Evolutionary conservation across 2,797 vertebrate genomes (phyloP).

Genomic region (Acanthurus leucopareius): DNA sequence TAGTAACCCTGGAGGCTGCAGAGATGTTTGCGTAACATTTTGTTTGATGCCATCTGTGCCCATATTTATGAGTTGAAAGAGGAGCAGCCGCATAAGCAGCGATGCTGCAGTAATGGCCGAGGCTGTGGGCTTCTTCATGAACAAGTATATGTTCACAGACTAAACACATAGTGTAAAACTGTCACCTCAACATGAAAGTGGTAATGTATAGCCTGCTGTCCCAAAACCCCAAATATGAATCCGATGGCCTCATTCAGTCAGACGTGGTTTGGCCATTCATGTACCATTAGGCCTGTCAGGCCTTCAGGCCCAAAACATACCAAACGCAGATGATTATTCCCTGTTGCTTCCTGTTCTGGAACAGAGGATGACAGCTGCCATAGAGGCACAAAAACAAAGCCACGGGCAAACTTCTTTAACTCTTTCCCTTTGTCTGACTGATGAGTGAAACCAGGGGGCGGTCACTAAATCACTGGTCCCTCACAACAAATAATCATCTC

Average conservation of each 20-base stretch:
- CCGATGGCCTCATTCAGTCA: conserved; percentile 81
- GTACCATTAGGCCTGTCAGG: conserved; percentile 71
- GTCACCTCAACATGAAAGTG: conserved; percentile 26
- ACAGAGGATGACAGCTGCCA: conserved; percentile 74
- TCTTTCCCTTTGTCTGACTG: conserved; percentile 20
- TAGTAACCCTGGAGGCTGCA: conserved; percentile 70
- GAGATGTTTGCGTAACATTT: conserved; percentile 73
- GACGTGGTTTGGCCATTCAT: conserved; percentile 67
- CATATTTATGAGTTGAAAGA: conserved; percentile 61
- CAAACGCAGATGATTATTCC: conserved; percentile 69
- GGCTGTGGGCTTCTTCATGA: conserved; percentile 39
- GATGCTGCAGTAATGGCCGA: conserved; percentile 45
- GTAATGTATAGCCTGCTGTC: conserved; percentile 52
- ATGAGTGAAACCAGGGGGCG: conserved; percentile 10
- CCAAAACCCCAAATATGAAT: conserved; percentile 63
- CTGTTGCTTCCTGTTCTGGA: conserved; percentile 61
- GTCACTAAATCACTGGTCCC: conserved; percentile 30
- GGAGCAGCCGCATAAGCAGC: conserved; percentile 42
- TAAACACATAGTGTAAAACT: conserved; percentile 14
- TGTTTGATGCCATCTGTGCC: conserved; percentile 79
- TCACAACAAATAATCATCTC: conserved; percentile 23
- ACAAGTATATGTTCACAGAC: conserved; percentile 40
- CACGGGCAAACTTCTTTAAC: conserved; percentile 42
- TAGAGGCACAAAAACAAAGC: conserved; percentile 61
- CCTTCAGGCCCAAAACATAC: conserved; percentile 72